A percentile compares a stretch with the other conserved stretches of the same genome.
Evolutionary conservation across 1,140 invertebrate genomes (phyloP).

Genomic region (Dufourea novaeangliae): DNA sequence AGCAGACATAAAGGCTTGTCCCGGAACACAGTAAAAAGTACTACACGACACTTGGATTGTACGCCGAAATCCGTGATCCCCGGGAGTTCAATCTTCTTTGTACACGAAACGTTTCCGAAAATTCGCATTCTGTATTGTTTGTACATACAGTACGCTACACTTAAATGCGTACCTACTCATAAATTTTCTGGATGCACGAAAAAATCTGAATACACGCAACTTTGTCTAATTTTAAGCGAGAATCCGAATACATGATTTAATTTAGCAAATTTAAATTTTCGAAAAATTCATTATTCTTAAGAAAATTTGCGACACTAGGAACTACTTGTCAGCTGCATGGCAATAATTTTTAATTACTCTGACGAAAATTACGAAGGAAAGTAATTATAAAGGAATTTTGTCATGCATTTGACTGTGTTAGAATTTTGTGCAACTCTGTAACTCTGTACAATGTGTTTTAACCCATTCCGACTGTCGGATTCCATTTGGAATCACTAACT

Average conservation of each 20-base stretch:
- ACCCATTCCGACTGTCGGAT: too few relatives aligned
- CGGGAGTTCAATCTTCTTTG: neutral
- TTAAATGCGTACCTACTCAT: neutral
- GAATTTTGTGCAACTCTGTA: too few relatives aligned
- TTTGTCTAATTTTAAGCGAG: neutral
- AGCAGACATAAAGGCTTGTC: constrained; percentile 36
- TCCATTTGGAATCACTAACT: too few relatives aligned
- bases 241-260: neutral
- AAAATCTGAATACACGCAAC: neutral
- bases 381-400: too few relatives aligned
- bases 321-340: too few relatives aligned
- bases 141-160: neutral
- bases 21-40: constrained; percentile 13
- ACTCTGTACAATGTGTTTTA: too few relatives aligned
- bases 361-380: too few relatives aligned
- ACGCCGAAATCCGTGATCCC: neutral
- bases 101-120: too few relatives aligned
- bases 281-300: neutral
- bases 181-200: neutral
- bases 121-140: neutral
- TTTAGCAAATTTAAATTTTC: too few relatives aligned
- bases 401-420: too few relatives aligned
- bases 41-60: neutral
- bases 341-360: too few relatives aligned
- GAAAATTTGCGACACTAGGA: too few relatives aligned